phyloP scores from a whole-genome alignment of 2,113 vertebrate species.

The Hystrix cristata region DNA sequence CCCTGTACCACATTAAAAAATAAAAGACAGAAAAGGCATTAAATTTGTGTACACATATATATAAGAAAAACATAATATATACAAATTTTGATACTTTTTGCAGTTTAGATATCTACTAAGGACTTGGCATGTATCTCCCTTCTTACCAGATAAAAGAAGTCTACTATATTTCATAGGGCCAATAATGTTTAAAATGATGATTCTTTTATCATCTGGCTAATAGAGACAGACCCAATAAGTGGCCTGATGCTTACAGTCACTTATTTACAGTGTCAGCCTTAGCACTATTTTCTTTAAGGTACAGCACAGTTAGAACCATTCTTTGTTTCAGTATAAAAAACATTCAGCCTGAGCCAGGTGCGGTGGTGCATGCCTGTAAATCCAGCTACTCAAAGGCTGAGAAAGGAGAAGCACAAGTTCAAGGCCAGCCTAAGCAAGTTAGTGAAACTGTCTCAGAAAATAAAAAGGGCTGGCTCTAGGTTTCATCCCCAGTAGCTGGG shows the following conservation, averaged over 20 bases:
- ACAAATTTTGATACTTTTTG: background rate
- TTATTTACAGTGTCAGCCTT: slow-evolving; percentile 8
- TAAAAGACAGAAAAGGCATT: background rate
- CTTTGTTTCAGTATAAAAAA: slow-evolving; percentile 62
- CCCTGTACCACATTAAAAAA: background rate
- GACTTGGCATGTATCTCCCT: background rate
- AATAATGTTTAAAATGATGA: background rate
- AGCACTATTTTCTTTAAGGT: slow-evolving; percentile 17
- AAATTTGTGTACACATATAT: background rate
- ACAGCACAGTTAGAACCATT: background rate
- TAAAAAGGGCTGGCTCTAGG: background rate
- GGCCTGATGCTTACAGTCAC: slow-evolving; percentile 8
- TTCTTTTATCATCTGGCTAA: background rate
- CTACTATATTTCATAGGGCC: background rate
- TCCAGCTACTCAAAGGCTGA: background rate
- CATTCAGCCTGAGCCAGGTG: background rate
- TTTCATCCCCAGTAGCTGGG: background rate
- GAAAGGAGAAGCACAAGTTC: background rate
- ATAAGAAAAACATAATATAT: background rate
- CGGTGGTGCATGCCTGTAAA: background rate
- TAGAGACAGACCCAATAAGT: background rate
- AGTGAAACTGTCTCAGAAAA: background rate
- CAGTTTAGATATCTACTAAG: background rate
- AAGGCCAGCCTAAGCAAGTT: background rate
- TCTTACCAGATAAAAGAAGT: background rate